Percentiles rank a stretch among this genome's conserved stretches.
These are phyloP conservation scores for Monopterus albus DNA, from an alignment of 2,113 vertebrate genomes.

Conservation along the genomic window DNA sequence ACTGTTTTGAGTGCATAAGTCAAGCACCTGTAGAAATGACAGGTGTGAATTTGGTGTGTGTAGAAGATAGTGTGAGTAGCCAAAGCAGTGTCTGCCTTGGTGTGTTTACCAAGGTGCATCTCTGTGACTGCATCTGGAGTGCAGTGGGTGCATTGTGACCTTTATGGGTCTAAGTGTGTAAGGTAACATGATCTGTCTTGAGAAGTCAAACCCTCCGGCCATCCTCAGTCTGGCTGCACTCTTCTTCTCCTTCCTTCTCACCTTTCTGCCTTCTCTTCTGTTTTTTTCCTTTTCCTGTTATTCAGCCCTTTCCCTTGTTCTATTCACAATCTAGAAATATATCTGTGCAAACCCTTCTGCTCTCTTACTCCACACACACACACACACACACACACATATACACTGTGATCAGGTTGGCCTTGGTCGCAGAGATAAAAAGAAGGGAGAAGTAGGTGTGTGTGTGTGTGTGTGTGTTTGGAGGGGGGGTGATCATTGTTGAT, in stretches of 20 bases:
- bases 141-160: conserved; percentile 67
- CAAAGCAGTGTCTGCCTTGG: conserved; percentile 23
- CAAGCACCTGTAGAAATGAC: not conserved
- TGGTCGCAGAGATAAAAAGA: conserved; percentile 43
- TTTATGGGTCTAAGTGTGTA: conserved; percentile 47
- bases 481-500: conserved; percentile 37
- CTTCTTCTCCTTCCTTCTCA: conserved; percentile 43
- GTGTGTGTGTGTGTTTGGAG: not conserved
- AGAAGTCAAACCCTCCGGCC: conserved; percentile 50
- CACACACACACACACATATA: too few relatives aligned
- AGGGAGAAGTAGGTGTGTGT: conserved; percentile 7
- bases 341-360: conserved; percentile 7
- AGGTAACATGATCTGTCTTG: conserved; percentile 69
- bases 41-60: conserved; percentile 8
- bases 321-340: not conserved
- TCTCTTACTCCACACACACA: too few relatives aligned
- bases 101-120: conserved; percentile 43
- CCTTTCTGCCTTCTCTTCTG: conserved; percentile 38
- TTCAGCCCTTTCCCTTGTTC: not conserved
- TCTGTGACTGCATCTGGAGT: conserved; percentile 63
- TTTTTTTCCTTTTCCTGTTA: conserved; percentile 5
- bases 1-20: not conserved
- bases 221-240: conserved; percentile 65
- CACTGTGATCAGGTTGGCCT: conserved; percentile 41
- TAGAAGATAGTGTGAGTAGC: conserved; percentile 19